phyloP scores from a whole-genome alignment of 1,140 invertebrate species.

The Eubasilissa regina region DNA sequence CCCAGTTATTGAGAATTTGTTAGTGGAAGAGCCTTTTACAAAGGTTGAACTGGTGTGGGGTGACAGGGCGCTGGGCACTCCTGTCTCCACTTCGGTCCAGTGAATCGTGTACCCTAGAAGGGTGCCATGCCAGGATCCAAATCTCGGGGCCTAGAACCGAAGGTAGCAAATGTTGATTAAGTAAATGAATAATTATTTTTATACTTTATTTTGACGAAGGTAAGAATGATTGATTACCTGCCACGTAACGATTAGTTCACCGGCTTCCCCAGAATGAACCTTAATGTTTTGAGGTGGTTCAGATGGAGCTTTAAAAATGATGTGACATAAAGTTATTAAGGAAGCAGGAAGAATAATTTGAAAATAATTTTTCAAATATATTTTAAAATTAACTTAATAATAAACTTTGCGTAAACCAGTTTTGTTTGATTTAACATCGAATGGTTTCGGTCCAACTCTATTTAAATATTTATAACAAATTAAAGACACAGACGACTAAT shows the following conservation, averaged over 20 bases:
- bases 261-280: slow-evolving; percentile 78
- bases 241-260: slow-evolving; percentile 82
- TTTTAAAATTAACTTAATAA: no score
- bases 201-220: no score
- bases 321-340: no score
- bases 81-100: slow-evolving; percentile 65
- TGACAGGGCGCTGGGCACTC: slow-evolving; percentile 40
- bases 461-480: no score
- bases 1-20: slow-evolving; percentile 78
- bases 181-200: no score
- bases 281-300: slow-evolving; percentile 81
- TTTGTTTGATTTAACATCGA: no score
- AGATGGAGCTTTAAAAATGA: slow-evolving; percentile 72
- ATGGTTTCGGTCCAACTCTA: no score
- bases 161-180: no score
- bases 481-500: no score
- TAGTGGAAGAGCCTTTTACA: slow-evolving; percentile 77
- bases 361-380: no score
- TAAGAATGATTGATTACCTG: slow-evolving; percentile 67
- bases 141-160: slow-evolving; percentile 74
- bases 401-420: no score
- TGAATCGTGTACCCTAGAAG: slow-evolving; percentile 82
- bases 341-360: no score
- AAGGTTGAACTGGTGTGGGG: slow-evolving; percentile 63
- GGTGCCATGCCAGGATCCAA: slow-evolving; percentile 82